phyloP scores from a whole-genome alignment of 2,888 invertebrate genomes.

The Epicampocera succincta region DNA sequence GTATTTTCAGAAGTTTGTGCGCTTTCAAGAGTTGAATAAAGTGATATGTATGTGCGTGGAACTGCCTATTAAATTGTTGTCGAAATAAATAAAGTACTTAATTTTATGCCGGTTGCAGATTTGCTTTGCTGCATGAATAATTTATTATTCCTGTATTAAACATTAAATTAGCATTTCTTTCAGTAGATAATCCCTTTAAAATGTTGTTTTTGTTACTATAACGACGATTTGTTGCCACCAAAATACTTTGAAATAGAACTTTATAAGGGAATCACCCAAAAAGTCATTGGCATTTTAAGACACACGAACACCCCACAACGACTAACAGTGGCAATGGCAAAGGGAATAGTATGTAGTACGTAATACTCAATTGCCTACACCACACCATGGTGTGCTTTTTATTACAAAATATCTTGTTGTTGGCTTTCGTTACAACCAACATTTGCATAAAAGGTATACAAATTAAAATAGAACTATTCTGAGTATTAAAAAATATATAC shows the following conservation, averaged over 20 bases:
- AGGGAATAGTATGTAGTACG: neutral
- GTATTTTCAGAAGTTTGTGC: too few species aligned
- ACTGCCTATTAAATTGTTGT: too few species aligned
- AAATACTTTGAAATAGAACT: conserved; percentile 31
- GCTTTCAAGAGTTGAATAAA: too few species aligned
- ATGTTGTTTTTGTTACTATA: conserved; percentile 51
- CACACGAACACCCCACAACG: conserved; percentile 26
- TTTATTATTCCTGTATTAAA: conserved; percentile 1
- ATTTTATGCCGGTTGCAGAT: conserved; percentile 1
- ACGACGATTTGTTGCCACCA: conserved; percentile 54
- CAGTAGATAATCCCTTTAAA: conserved; percentile 38
- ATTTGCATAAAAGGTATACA: conserved; percentile 62
- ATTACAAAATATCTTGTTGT: conserved; percentile 23
- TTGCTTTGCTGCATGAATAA: conserved; percentile 2
- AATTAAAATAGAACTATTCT: conserved; percentile 37
- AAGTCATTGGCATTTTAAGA: conserved; percentile 67
- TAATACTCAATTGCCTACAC: conserved; percentile 18
- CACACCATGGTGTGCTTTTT: conserved; percentile 25
- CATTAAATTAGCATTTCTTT: conserved; percentile 45
- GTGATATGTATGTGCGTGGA: too few species aligned
- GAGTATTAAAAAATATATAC: conserved; percentile 35
- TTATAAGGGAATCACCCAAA: conserved; percentile 57
- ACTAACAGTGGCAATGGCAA: conserved; percentile 1
- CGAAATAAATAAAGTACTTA: neutral
- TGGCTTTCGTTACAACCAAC: conserved; percentile 12